Evolutionary conservation across 2,797 vertebrate species (phyloP), one percentile per base, ranked within the genome.

Genomic region (Lagocephalus sceleratus): DNA sequence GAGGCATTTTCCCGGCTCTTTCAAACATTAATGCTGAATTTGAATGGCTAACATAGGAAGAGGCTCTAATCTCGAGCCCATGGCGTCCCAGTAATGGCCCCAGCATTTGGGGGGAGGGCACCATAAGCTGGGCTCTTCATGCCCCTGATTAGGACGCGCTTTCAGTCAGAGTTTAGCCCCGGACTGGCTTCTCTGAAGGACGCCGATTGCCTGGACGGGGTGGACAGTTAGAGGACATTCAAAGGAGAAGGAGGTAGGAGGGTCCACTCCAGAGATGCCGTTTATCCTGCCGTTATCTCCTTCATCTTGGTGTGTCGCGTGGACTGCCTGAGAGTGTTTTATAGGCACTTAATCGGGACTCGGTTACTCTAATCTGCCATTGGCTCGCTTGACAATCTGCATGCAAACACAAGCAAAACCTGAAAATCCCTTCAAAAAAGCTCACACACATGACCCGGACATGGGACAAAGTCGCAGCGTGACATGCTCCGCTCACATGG

Each of bases 11-110:
- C 68, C 57, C 57, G 39, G 32, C 72, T 76, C 69, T 80, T 85
- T 89, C 81, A 89, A 86, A 88, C 80, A 85, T 86, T 85, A 82
- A 88, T 88, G 82, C 68, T 71, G 68, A 85, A 83, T 84, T 80
- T 83, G 70, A 83, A 83, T 58, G 66, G 66, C 71, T 69, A 76
- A 79, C 71, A 60, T 60, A 73, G 67, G 75, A 81, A 70, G 72
- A 83, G 65, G 60, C 73, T 83, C 70, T 85, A 81, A 87, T 85
- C 78, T 79, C 56, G 75, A 81, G 76, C 57, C 76, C 59, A 53
- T 70, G 75, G 63, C 61, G 32, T 75, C 60, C 62, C 69, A 67
- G 83, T 79, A 76, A 87, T 83, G 80, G 76, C 68, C 68, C 70
- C 63, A 9, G 21, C 58, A 39, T 71, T 71, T 70, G 79, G 79